Evolutionary conservation across 2,888 invertebrate genomes (phyloP).

Genomic region (Calameuta filiformis): DNA sequence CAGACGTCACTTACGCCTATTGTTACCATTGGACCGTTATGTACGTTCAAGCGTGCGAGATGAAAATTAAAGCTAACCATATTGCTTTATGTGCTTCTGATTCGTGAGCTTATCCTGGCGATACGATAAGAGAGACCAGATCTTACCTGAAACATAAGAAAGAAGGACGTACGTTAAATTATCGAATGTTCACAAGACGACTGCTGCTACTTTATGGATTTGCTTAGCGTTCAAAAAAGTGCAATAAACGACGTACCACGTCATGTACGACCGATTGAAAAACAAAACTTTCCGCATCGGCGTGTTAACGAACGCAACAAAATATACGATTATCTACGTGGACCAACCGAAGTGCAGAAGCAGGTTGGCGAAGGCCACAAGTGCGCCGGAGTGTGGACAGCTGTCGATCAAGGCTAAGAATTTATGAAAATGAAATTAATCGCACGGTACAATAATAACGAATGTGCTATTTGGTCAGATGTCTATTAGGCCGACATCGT

Average conservation of each 20-base stretch:
- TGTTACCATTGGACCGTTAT: not conserved
- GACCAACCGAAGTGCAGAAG: not conserved
- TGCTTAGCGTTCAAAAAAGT: not conserved
- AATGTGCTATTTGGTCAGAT: constrained; percentile 38
- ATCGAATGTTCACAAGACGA: not conserved
- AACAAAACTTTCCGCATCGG: not conserved
- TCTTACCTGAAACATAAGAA: not conserved
- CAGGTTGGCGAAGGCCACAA: constrained; percentile 46
- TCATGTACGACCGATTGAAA: not conserved
- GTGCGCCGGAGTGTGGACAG: constrained; percentile 51
- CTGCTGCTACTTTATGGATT: too few species aligned
- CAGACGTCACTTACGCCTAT: not conserved
- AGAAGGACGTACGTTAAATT: not conserved
- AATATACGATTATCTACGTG: not conserved
- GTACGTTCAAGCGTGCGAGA: not conserved
- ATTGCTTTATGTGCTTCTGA: not conserved
- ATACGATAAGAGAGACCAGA: not conserved
- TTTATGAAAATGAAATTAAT: constrained; percentile 4
- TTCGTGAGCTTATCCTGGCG: not conserved
- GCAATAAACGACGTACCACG: not conserved
- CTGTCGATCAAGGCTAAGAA: constrained; percentile 29
- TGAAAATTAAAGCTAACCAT: not conserved
- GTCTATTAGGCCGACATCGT: constrained; percentile 17
- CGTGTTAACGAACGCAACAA: not conserved
- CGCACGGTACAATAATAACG: not conserved